Percentiles rank a stretch among this genome's conserved stretches.
These are phyloP conservation scores for Arenaria interpres DNA, from an alignment of 2,113 vertebrate genomes.

Conservation along the genomic window DNA sequence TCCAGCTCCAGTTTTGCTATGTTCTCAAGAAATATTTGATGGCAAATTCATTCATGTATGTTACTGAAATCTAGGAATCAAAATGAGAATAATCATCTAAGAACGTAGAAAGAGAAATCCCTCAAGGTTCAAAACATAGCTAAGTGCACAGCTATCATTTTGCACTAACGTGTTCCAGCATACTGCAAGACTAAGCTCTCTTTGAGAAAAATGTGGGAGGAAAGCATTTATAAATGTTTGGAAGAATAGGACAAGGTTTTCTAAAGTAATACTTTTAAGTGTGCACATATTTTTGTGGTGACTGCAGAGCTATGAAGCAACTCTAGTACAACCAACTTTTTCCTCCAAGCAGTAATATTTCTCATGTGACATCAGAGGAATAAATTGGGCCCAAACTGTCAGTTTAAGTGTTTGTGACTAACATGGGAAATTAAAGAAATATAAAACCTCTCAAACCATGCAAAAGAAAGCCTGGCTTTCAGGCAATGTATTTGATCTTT, in stretches of 20 bases:
- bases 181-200: neutral
- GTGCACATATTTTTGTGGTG: neutral
- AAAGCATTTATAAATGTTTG: neutral
- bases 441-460: neutral
- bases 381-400: neutral
- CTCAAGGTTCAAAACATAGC: neutral
- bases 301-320: neutral
- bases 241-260: neutral
- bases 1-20: neutral
- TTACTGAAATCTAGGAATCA: neutral
- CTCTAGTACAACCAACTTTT: neutral
- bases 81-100: neutral
- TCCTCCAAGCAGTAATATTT: neutral
- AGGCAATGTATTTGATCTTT: neutral
- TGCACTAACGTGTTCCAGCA: neutral
- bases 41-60: neutral
- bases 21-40: neutral
- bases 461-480: neutral
- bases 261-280: neutral
- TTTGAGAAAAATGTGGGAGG: neutral
- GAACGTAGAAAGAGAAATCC: neutral
- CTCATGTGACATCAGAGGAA: slow-evolving; percentile 5
- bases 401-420: slow-evolving; percentile 31
- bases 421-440: slow-evolving; percentile 33
- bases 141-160: neutral